phyloP scores from a whole-genome alignment of 2,888 invertebrate species.

The Branchipolynoe longqiensis region DNA sequence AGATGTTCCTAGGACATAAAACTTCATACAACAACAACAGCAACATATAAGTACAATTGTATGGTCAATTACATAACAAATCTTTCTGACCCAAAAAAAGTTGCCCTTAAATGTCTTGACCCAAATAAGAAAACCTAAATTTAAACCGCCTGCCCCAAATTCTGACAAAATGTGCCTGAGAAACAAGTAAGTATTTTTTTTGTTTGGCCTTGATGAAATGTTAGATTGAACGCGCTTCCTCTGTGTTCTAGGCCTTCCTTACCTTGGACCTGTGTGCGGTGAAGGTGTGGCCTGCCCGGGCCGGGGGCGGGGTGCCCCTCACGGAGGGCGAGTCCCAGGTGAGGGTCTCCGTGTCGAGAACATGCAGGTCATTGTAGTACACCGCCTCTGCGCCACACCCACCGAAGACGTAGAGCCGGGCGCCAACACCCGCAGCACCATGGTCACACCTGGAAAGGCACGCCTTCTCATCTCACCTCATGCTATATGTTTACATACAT shows the following conservation, averaged over 20 bases:
- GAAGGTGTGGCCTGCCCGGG: slow-evolving; percentile 34
- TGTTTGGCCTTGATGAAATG: neutral
- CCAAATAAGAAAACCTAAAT: too few relatives aligned
- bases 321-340: slow-evolving; percentile 4
- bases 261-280: slow-evolving; percentile 20
- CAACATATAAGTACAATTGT: too few relatives aligned
- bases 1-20: too few relatives aligned
- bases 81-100: too few relatives aligned
- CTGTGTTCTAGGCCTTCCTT: neutral
- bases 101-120: too few relatives aligned
- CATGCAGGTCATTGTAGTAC: slow-evolving; percentile 29
- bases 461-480: too few relatives aligned
- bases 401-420: slow-evolving; percentile 2
- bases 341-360: slow-evolving; percentile 14
- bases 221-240: neutral
- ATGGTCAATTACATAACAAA: neutral
- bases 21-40: too few relatives aligned
- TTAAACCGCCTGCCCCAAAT: too few relatives aligned
- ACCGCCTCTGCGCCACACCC: slow-evolving; percentile 44
- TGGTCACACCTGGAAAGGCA: slow-evolving; percentile 39
- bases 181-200: too few relatives aligned
- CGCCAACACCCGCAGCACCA: neutral
- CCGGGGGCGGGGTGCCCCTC: neutral
- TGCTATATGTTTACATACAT: too few relatives aligned
- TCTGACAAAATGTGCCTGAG: too few relatives aligned